Conservation (phyloP, 2,113 vertebrate species). For the Neotragus pygmaeus region DNA sequence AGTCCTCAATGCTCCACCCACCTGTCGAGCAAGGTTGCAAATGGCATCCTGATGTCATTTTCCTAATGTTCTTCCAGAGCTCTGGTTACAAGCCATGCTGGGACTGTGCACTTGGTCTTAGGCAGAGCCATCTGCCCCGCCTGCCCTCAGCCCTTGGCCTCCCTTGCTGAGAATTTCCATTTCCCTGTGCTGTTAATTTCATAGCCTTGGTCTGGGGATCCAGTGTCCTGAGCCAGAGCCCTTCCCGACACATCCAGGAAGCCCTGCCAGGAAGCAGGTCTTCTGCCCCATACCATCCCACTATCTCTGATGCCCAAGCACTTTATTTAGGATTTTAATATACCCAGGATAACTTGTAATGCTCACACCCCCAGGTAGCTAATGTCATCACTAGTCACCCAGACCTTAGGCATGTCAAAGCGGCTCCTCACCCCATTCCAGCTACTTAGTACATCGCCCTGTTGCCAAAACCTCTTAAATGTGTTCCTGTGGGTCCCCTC, state of each 20-base stretch:
- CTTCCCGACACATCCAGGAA: neutral
- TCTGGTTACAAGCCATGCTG: slow-evolving; percentile 57
- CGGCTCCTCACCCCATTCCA: neutral
- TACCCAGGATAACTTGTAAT: accelerated
- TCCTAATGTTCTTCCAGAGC: slow-evolving; percentile 66
- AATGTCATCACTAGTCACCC: neutral
- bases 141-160: neutral
- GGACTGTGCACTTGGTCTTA: neutral
- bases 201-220: neutral
- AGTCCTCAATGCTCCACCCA: slow-evolving; percentile 63
- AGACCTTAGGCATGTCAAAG: neutral
- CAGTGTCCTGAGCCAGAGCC: neutral
- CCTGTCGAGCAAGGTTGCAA: slow-evolving; percentile 62
- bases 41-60: slow-evolving; percentile 65
- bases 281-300: neutral
- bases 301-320: neutral
- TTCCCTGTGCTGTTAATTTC: neutral
- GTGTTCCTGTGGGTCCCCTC: neutral
- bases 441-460: accelerated
- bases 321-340: neutral
- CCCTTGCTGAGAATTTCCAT: neutral
- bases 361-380: neutral
- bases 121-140: slow-evolving; percentile 25
- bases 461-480: neutral
- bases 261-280: neutral